Base-by-base conservation (phyloP, 2,888 invertebrate species). In the Rhogogaster chlorosoma region DNA sequence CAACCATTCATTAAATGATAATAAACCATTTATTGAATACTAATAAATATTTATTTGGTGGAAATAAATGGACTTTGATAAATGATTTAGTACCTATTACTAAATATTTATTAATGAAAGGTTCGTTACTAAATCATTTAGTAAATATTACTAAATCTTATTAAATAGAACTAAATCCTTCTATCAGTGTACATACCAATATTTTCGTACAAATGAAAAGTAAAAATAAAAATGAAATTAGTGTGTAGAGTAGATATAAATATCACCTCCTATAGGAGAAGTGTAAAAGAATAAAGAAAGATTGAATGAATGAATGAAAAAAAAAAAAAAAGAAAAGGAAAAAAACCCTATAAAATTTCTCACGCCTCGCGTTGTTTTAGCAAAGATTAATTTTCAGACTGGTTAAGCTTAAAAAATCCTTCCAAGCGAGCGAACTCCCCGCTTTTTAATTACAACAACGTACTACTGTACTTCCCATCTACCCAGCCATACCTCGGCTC, bases 391-490 rank as follows among this genome's bases (percentile, higher is more conserved):
- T 75, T 75, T 45, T 38, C 45, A 26, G 75, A 75, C 38, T 75
- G 75, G 75, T 75, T 75, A 26, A 75, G 75, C 75, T 75, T 38
- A 22, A 75, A 73, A 75, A 75, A 45, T 45, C 75, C 45, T 75
- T 45, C 26, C 42, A 26, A 75, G 22, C 26, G 26, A 26, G 22
- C 22, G 26, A 26, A 12, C 26, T 26, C 26, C 10, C 10, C 26
- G 75, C 45, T 75, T 75, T 75, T 75, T 75, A 45, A 75, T 75
- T 75, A 75, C 26, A 15, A 75, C 45, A 22, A 26, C 36, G 45
- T 38, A 42, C 26, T 45, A 26, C 22, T 61, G 22, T 61, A 26
- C 61, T 61, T 26, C 61, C 53, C 6, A 45, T 0, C 49, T 49
- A 5, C 18, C 6, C 6, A 15, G 0, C 7, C n/a, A n/a, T n/a